A percentile compares a stretch with the other conserved stretches of the same genome.
Conservation (phyloP, 1,140 invertebrate genomes). For the Neodiprion virginianus region DNA sequence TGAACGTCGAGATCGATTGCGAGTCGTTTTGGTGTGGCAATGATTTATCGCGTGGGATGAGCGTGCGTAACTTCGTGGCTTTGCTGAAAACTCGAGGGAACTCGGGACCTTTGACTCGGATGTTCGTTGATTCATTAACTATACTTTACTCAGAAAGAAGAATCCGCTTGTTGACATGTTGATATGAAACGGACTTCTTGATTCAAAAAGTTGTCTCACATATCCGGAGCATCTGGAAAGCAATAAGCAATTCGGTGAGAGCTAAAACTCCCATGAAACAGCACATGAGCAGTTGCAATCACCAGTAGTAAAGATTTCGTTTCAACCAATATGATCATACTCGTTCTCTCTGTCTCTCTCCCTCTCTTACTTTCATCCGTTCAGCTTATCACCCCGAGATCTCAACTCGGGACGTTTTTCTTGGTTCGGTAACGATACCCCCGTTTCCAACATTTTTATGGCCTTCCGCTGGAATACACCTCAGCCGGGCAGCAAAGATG, state of each 20-base stretch:
- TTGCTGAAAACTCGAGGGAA: background rate
- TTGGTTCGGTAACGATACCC: background rate
- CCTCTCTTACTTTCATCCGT: background rate
- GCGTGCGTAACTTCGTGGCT: background rate
- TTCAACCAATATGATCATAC: too few relatives aligned
- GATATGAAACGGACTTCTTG: background rate
- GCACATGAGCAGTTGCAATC: too few relatives aligned
- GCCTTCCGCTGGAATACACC: background rate
- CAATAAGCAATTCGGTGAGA: too few relatives aligned
- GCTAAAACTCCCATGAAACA: too few relatives aligned
- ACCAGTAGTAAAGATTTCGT: too few relatives aligned
- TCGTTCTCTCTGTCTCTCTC: too few relatives aligned
- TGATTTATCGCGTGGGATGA: constrained; percentile 2
- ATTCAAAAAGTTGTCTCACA: too few relatives aligned
- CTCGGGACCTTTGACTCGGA: background rate
- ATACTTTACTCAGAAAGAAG: background rate
- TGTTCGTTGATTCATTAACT: background rate
- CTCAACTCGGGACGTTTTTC: background rate
- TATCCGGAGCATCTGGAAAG: too few relatives aligned
- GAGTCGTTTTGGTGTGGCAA: background rate
- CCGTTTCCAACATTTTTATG: constrained; percentile 2
- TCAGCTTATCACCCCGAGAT: background rate
- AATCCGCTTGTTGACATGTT: background rate
- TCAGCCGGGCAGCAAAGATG: too few relatives aligned
- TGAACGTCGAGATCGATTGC: constrained; percentile 1